Conservation (phyloP, 2,113 vertebrate genomes). For the Triplophysa dalaica region DNA sequence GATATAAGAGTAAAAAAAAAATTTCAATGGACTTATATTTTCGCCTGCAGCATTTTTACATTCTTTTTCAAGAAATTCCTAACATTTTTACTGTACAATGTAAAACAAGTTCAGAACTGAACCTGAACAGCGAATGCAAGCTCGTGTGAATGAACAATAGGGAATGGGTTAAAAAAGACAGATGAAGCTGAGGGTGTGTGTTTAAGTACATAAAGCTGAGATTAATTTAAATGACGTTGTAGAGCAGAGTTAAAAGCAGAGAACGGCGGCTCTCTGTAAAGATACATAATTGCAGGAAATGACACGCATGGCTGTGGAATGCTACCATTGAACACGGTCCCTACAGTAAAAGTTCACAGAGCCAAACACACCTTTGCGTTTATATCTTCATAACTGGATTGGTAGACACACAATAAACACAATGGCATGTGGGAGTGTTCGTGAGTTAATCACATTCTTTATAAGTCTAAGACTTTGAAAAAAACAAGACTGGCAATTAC, state of each 20-base stretch:
- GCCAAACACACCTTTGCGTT: conserved; percentile 14
- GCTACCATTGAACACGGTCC: not conserved
- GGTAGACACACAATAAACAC: not conserved
- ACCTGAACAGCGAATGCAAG: not conserved
- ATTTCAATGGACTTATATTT: not conserved
- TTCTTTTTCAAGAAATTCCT: not conserved
- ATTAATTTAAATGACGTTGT: not conserved
- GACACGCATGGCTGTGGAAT: conserved; percentile 15
- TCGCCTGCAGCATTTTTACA: not conserved
- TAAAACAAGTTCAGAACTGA: conserved; percentile 10
- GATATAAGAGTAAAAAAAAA: no score
- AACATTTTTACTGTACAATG: conserved; percentile 6
- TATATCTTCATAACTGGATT: conserved; percentile 3
- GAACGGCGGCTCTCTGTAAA: conserved; percentile 18
- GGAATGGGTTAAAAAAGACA: not conserved
- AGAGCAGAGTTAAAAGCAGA: conserved; percentile 13
- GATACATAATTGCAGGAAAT: conserved; percentile 39
- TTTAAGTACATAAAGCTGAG: conserved; percentile 9
- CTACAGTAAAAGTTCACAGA: not conserved
- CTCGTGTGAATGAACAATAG: conserved; percentile 18
- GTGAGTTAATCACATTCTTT: not conserved
- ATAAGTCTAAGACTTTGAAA: not conserved
- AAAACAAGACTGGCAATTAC: conserved; percentile 35
- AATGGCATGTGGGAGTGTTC: conserved; percentile 6
- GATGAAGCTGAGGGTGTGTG: conserved; percentile 3